These are phyloP conservation scores for Chloroclystis v-ata DNA, from an alignment of 2,888 invertebrate genomes.

Conservation along the genomic window DNA sequence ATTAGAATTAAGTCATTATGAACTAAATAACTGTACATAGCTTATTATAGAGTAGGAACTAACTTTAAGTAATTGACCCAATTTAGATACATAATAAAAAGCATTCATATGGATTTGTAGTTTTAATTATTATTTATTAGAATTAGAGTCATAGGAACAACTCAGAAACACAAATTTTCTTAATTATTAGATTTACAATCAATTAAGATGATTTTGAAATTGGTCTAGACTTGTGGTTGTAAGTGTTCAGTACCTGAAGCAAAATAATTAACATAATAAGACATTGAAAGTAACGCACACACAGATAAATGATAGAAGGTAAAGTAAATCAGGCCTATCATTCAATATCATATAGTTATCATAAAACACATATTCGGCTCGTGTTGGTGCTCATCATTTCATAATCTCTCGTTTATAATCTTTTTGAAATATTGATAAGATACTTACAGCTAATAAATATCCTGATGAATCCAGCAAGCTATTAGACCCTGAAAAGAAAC, in stretches of 20 bases:
- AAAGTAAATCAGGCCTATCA: constrained; percentile 65
- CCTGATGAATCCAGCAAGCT: no score
- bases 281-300: no score
- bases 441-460: not conserved
- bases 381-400: constrained; percentile 60
- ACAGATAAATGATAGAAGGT: not conserved
- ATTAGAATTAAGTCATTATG: constrained; percentile 37
- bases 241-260: no score
- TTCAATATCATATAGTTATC: constrained; percentile 64
- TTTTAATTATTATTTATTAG: constrained; percentile 1
- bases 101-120: constrained; percentile 1
- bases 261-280: no score
- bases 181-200: no score
- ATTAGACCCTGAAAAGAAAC: not conserved
- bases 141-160: no score
- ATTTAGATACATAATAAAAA: constrained; percentile 24
- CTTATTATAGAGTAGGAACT: constrained; percentile 33
- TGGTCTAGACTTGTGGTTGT: no score
- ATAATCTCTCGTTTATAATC: no score
- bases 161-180: no score
- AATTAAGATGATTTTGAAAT: no score
- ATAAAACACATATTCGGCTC: constrained; percentile 64
- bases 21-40: constrained; percentile 45
- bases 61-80: constrained; percentile 40
- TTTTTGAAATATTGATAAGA: no score